Conservation (phyloP, 1,140 invertebrate species). For the Tetranychus urticae region DNA sequence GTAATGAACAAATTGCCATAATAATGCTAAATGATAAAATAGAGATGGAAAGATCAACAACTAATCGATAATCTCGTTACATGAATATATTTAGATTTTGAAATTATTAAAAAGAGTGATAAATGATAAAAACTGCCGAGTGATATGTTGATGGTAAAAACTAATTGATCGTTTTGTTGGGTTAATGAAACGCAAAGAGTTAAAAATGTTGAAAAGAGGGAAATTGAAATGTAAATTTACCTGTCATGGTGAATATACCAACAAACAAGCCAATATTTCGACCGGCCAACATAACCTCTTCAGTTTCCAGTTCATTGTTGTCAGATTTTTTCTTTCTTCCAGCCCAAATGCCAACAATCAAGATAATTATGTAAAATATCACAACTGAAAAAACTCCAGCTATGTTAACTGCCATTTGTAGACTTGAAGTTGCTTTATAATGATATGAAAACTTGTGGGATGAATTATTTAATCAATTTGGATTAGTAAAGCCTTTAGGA, state of each 20-base stretch:
- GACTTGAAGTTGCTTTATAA: too few species aligned
- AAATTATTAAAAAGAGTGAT: too few species aligned
- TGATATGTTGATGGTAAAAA: too few species aligned
- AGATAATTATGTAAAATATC: slow-evolving; percentile 74
- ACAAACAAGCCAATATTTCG: slow-evolving; percentile 84
- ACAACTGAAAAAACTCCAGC: slow-evolving; percentile 72
- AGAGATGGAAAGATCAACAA: too few species aligned
- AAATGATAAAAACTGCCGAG: too few species aligned
- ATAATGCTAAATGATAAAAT: too few species aligned
- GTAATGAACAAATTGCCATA: too few species aligned
- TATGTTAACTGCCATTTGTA: slow-evolving; percentile 38
- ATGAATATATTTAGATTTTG: too few species aligned
- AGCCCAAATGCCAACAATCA: slow-evolving; percentile 83
- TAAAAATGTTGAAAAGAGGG: slow-evolving; percentile 31
- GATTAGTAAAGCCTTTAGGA: too few species aligned
- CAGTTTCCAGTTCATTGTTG: slow-evolving; percentile 36
- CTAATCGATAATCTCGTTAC: too few species aligned
- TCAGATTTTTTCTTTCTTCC: slow-evolving; percentile 57
- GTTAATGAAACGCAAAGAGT: neutral
- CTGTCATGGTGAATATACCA: slow-evolving; percentile 92
- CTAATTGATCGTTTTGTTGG: neutral
- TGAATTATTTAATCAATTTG: too few species aligned
- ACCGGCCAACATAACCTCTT: slow-evolving; percentile 90
- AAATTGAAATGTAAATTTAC: neutral
- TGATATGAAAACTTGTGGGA: too few species aligned